Evolutionary conservation across 2,888 invertebrate genomes (phyloP).

Genomic region (Drosophila paramelanica): DNA sequence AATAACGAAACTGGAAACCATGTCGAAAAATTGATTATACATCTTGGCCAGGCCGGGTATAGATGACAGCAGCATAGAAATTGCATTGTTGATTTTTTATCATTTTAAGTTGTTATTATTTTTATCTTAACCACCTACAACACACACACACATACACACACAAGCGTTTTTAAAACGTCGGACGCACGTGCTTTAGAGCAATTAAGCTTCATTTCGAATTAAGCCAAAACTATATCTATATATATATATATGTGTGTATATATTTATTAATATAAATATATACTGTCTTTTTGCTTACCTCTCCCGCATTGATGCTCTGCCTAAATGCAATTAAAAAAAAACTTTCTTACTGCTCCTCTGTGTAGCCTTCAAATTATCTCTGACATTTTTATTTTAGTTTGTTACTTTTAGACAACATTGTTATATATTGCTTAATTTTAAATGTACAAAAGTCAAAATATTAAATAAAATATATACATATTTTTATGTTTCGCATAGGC

Average conservation of each 20-base stretch:
- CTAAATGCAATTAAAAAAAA: not conserved
- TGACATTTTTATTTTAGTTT: constrained; percentile 48
- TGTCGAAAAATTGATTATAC: not conserved
- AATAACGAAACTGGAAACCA: not conserved
- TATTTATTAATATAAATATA: constrained; percentile 12
- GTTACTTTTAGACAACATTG: constrained; percentile 65
- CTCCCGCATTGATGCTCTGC: not conserved
- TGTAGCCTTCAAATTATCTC: constrained; percentile 8
- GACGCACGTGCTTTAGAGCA: constrained; percentile 51
- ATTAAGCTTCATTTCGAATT: constrained; percentile 29
- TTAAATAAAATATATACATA: not conserved
- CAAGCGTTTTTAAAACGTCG: constrained; percentile 50
- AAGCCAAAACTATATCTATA: constrained; percentile 16
- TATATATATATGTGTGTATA: constrained; percentile 6
- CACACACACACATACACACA: constrained; percentile 14
- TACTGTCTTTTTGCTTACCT: constrained; percentile 3
- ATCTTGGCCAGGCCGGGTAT: constrained; percentile 20
- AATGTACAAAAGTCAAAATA: constrained; percentile 28
- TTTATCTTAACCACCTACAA: constrained; percentile 18
- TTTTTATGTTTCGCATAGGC: not conserved
- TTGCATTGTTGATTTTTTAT: constrained; percentile 48
- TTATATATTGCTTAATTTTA: constrained; percentile 68
- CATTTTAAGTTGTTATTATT: constrained; percentile 55
- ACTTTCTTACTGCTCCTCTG: constrained; percentile 1
- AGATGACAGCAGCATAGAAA: constrained; percentile 24